Base-by-base conservation (phyloP, 1,140 invertebrate genomes). In the Lepidostoma basale region DNA sequence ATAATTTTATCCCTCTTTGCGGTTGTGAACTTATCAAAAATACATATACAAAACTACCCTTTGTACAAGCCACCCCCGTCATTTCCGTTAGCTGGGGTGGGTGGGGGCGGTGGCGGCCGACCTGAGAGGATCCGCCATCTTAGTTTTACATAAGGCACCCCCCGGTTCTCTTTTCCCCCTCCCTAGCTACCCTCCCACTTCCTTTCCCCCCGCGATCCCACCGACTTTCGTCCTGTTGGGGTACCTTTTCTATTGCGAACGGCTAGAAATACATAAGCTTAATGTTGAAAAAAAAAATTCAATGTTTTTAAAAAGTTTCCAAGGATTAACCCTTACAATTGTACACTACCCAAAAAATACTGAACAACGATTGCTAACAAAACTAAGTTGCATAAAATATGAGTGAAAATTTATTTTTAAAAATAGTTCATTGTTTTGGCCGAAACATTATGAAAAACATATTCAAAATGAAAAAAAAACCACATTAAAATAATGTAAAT, bases 81-180 rank as follows among this genome's bases (percentile, higher is more conserved):
- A 36, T 33, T 63, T 47, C 40, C 44, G 16, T n/a, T 47, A 42
- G n/a, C 42, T 49, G 22, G 23, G 68, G 47, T 16, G 54, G 63
- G 25, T 42, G 28, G 62, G 63, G 68, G 40, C 39, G 62, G 68
- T n/a, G n/a, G n/a, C n/a, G 60, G 60, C 23, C 67, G 52, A 69
- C 67, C 56, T 70, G 68, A 62, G 63, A 70, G 69, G 64, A 59
- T 59, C 65, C 69, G 69, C 69, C 69, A 71, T 71, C 69, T 71
- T 71, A 71, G 69, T 71, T 71, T 71, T 71, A 71, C 67, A 65
- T 71, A 71, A 71, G 69, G 69, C 65, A 56, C 63, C 49, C 39
- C 56, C 49, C 22, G 30, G 12, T 40, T 40, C 20, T 40, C 18
- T 36, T 59, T 40, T 20, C 39, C 40, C 18, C 36, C 36, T 52